Percentiles rank a stretch among this genome's conserved stretches.
These are phyloP conservation scores for Sinocyclocheilus anophthalmus DNA, from an alignment of 2,113 vertebrate genomes.

Conservation along the genomic window DNA sequence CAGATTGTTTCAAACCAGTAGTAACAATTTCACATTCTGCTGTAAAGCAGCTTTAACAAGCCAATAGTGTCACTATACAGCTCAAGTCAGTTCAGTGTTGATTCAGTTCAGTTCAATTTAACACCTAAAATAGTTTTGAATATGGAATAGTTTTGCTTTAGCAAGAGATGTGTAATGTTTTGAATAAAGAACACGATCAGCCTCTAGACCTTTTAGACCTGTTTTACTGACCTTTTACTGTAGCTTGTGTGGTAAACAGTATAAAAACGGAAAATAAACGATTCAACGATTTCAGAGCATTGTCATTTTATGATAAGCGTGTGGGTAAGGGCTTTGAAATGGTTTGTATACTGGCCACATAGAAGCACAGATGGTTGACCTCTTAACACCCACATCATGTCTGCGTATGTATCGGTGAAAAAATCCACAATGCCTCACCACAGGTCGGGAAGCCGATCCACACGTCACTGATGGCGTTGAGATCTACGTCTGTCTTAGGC, in stretches of 20 bases:
- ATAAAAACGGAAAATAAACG: slow-evolving; percentile 7
- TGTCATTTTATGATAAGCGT: slow-evolving; percentile 49
- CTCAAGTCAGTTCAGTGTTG: too few relatives aligned
- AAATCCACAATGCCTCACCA: slow-evolving; percentile 48
- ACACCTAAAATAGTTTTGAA: too few relatives aligned
- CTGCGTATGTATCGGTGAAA: slow-evolving; percentile 39
- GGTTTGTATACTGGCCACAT: slow-evolving; percentile 51
- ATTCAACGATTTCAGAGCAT: slow-evolving; percentile 11
- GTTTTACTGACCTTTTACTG: slow-evolving; percentile 14
- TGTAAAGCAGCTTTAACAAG: too few relatives aligned
- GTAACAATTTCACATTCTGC: too few relatives aligned
- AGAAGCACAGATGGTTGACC: slow-evolving; percentile 62
- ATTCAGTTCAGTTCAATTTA: too few relatives aligned
- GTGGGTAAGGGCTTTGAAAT: slow-evolving; percentile 43
- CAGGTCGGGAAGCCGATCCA: slow-evolving; percentile 40
- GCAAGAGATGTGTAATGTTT: too few relatives aligned
- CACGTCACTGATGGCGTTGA: slow-evolving; percentile 43
- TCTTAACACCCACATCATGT: slow-evolving; percentile 64
- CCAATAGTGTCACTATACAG: too few relatives aligned
- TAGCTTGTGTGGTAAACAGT: neutral
- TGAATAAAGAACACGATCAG: too few relatives aligned
- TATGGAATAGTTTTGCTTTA: too few relatives aligned
- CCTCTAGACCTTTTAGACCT: neutral
- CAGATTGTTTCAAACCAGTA: too few relatives aligned
- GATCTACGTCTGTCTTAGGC: slow-evolving; percentile 29